Percentiles rank a stretch among this genome's conserved stretches.
Evolutionary conservation across 2,888 invertebrate species (phyloP).

Genomic region (Drosophila quinaria): DNA sequence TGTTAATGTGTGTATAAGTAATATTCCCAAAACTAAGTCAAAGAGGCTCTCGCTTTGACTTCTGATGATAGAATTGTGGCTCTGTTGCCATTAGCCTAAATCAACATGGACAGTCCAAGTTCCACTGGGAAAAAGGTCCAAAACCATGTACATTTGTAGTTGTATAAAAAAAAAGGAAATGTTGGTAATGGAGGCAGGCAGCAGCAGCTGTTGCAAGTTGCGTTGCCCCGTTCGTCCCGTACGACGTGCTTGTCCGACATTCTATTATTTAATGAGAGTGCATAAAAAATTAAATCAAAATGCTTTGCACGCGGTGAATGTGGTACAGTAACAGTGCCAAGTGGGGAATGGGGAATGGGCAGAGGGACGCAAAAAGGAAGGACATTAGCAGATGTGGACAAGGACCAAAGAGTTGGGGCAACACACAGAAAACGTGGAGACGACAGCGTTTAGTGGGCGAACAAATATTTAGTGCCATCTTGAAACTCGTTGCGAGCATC

Average conservation of each 20-base stretch:
- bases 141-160: background rate
- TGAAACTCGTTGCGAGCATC: conserved; percentile 10
- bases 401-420: conserved; percentile 29
- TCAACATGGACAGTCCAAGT: conserved; percentile 53
- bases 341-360: background rate
- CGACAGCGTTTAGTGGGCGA: conserved; percentile 41
- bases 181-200: background rate
- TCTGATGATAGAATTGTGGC: conserved; percentile 53
- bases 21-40: conserved; percentile 39
- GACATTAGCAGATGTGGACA: conserved; percentile 52
- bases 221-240: conserved; percentile 12
- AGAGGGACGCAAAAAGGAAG: conserved; percentile 32
- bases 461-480: conserved; percentile 61
- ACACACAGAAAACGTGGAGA: conserved; percentile 24
- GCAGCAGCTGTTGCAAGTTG: conserved; percentile 49
- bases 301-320: conserved; percentile 40
- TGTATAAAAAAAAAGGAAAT: background rate
- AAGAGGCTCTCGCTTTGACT: conserved; percentile 37
- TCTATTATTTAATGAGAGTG: conserved; percentile 64
- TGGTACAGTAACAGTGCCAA: background rate
- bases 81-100: conserved; percentile 54
- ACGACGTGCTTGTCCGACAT: conserved; percentile 31
- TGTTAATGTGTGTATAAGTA: conserved; percentile 2
- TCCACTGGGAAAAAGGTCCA: conserved; percentile 39
- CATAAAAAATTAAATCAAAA: conserved; percentile 70